phyloP scores from a whole-genome alignment of 2,113 vertebrate species.

The Alethe diademata region DNA sequence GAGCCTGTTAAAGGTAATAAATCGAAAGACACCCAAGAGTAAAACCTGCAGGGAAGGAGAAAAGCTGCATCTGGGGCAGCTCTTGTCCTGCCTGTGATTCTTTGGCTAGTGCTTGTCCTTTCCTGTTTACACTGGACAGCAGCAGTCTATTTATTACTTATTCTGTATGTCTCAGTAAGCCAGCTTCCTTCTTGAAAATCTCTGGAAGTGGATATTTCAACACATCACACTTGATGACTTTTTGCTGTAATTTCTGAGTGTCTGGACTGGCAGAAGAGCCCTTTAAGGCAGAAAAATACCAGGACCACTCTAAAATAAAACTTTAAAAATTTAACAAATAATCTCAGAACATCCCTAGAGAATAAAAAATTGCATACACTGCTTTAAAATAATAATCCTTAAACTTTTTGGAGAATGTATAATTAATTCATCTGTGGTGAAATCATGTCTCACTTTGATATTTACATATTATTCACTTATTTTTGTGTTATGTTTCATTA shows the following conservation, averaged over 20 bases:
- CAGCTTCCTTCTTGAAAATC: background rate
- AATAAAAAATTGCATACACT: background rate
- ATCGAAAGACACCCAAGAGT: background rate
- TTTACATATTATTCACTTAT: background rate
- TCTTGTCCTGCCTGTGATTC: background rate
- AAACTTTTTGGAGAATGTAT: background rate
- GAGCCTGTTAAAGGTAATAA: conserved; percentile 80
- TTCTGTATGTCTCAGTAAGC: background rate
- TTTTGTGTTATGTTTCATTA: background rate
- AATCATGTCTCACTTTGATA: background rate
- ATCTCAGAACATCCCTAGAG: background rate
- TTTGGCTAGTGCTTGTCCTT: background rate
- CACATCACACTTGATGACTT: background rate
- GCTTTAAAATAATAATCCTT: background rate
- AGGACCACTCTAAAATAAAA: background rate
- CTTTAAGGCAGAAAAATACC: background rate
- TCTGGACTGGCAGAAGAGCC: background rate
- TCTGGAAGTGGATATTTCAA: background rate
- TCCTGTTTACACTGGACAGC: background rate
- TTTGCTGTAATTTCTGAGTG: background rate
- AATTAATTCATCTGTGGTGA: background rate
- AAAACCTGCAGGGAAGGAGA: background rate
- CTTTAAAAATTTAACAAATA: background rate
- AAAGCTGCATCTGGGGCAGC: background rate
- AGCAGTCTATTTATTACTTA: background rate